phyloP scores from a whole-genome alignment of 2,113 vertebrate genomes.

The Chaenocephalus aceratus region DNA sequence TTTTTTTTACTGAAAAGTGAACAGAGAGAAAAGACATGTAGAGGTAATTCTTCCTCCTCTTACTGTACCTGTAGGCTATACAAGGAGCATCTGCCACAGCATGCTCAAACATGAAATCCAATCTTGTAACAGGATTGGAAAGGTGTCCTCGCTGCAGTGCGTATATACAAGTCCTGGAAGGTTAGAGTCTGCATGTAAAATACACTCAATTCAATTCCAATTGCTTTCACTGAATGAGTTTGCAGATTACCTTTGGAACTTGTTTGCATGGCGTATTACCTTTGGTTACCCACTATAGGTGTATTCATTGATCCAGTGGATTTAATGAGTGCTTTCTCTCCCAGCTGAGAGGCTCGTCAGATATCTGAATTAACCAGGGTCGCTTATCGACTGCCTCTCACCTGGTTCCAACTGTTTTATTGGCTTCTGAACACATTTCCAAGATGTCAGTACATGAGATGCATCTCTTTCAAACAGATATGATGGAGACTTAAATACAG shows the following conservation, averaged over 20 bases:
- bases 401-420: too few relatives aligned
- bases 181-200: constrained; percentile 50
- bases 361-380: background rate
- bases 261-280: constrained; percentile 45
- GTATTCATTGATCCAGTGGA: constrained; percentile 48
- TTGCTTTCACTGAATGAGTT: constrained; percentile 52
- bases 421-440: background rate
- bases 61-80: constrained; percentile 49
- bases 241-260: constrained; percentile 46
- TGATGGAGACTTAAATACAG: background rate
- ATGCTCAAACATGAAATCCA: constrained; percentile 58
- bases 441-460: background rate
- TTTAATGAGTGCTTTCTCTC: constrained; percentile 31
- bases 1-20: constrained; percentile 10
- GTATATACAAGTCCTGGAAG: constrained; percentile 25
- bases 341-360: constrained; percentile 15
- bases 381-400: background rate
- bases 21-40: constrained; percentile 26
- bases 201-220: constrained; percentile 46
- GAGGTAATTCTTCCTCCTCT: constrained; percentile 41
- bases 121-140: constrained; percentile 51
- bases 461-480: background rate
- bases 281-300: constrained; percentile 43
- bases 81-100: constrained; percentile 54
- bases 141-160: constrained; percentile 52